phyloP scores from a whole-genome alignment of 2,113 vertebrate genomes.

The Calypte anna region DNA sequence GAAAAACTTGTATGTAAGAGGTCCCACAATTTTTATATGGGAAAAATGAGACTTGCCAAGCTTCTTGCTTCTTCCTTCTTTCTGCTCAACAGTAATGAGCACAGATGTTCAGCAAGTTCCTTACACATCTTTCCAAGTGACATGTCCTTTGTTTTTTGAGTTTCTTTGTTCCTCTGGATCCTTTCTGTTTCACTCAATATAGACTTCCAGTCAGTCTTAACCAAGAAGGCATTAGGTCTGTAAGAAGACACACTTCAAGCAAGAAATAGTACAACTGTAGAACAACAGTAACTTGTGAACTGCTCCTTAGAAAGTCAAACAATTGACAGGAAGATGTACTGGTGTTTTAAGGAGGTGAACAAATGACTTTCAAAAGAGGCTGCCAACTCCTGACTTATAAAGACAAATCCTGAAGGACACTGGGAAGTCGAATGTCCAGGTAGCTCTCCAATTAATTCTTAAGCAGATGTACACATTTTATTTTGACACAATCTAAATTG shows the following conservation, averaged over 20 bases:
- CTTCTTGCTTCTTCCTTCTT: background rate
- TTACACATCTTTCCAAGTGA: constrained; percentile 19
- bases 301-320: background rate
- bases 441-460: background rate
- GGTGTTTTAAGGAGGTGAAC: background rate
- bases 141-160: background rate
- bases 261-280: background rate
- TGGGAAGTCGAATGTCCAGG: background rate
- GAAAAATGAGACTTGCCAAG: background rate
- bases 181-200: background rate
- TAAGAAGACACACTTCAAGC: background rate
- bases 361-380: background rate
- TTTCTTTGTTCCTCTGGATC: constrained; percentile 25
- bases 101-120: constrained; percentile 31
- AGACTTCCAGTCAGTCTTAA: constrained; percentile 38
- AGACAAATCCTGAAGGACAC: background rate
- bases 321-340: background rate
- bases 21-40: background rate
- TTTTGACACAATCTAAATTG: background rate
- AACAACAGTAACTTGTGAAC: background rate
- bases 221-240: background rate
- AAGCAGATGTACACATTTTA: background rate
- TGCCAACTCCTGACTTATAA: background rate
- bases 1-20: background rate
- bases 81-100: background rate